phyloP scores from a whole-genome alignment of 2,888 invertebrate species.

The Drosophila silvestris region DNA sequence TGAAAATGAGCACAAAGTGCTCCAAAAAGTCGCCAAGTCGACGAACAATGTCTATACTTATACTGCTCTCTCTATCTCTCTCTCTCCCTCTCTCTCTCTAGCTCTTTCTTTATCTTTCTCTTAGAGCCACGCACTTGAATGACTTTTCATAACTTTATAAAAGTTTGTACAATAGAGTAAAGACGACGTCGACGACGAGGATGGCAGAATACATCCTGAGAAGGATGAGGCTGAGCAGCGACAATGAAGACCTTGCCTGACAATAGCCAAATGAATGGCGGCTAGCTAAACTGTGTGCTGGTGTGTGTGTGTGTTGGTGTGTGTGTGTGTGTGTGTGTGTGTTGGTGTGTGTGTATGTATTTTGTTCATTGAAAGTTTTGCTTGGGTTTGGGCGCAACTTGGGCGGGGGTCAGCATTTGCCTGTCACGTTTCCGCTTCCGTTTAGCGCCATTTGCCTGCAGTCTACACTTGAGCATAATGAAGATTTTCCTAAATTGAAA shows the following conservation, averaged over 20 bases:
- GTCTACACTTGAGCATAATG: slow-evolving; percentile 75
- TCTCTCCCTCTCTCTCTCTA: not conserved
- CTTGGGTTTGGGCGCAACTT: not conserved
- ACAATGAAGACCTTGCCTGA: slow-evolving; percentile 67
- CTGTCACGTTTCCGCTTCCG: slow-evolving; percentile 78
- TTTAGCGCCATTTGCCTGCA: slow-evolving; percentile 69
- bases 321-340: not conserved
- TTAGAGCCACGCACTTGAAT: slow-evolving; percentile 71
- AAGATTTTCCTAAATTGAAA: slow-evolving; percentile 79
- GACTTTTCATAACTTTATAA: slow-evolving; percentile 79
- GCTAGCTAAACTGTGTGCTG: slow-evolving; percentile 8
- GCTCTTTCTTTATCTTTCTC: not conserved
- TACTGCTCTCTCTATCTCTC: slow-evolving; percentile 10
- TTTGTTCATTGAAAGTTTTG: slow-evolving; percentile 8
- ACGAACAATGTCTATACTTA: slow-evolving; percentile 36
- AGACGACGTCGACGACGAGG: slow-evolving; percentile 16
- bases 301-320: slow-evolving; percentile 4
- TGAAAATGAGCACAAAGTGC: slow-evolving; percentile 77
- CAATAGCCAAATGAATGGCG: slow-evolving; percentile 67
- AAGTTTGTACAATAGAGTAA: slow-evolving; percentile 69
- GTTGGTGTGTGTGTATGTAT: not conserved
- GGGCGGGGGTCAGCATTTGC: slow-evolving; percentile 51
- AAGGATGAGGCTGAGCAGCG: slow-evolving; percentile 32
- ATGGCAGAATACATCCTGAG: slow-evolving; percentile 4
- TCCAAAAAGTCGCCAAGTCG: slow-evolving; percentile 73